phyloP scores from a whole-genome alignment of 2,113 vertebrate species.

The Riparia riparia region DNA sequence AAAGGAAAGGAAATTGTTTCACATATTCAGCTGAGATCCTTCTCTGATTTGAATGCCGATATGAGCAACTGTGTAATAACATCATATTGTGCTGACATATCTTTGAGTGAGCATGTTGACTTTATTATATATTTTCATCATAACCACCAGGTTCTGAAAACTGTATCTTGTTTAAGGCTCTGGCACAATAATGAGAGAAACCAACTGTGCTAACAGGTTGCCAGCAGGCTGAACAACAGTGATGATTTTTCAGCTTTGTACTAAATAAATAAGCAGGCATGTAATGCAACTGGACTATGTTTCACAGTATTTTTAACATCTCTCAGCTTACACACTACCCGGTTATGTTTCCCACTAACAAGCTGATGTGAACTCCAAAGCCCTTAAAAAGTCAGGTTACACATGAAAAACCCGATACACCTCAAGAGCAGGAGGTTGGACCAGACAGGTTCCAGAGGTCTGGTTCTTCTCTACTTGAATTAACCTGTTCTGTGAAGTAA shows the following conservation, averaged over 20 bases:
- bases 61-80: background rate
- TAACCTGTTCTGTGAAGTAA: background rate
- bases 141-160: background rate
- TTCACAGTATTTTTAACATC: background rate
- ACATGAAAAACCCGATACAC: background rate
- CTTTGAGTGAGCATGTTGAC: background rate
- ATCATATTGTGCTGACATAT: background rate
- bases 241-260: background rate
- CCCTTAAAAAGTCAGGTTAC: background rate
- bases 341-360: background rate
- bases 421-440: background rate
- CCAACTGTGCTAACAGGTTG: background rate
- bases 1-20: background rate
- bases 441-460: background rate
- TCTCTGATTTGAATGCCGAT: background rate
- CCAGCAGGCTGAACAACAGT: background rate
- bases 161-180: background rate
- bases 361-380: background rate
- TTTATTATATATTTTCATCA: background rate
- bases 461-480: background rate
- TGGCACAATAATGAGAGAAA: background rate
- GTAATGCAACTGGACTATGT: background rate
- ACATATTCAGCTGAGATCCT: background rate
- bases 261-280: background rate
- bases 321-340: background rate